Evolutionary conservation across 1,140 invertebrate species (phyloP), one percentile per base, ranked within the genome.

Genomic region (Neuroterus valhalla): DNA sequence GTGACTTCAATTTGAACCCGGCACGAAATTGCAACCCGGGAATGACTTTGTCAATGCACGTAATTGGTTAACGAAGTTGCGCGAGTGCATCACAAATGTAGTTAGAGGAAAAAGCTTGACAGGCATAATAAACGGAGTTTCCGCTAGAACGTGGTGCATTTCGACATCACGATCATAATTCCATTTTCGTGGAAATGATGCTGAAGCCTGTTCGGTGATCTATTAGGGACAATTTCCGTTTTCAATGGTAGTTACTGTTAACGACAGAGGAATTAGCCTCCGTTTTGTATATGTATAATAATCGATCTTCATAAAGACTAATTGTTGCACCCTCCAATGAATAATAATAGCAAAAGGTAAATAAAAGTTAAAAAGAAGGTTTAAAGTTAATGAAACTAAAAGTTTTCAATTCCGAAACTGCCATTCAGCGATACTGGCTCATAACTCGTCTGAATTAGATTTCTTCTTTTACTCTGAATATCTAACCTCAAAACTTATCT

Each of bases 141-240:
- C 31, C 55, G 26, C 26, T 62, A 3, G 52, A 31, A 62, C 5
- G 55, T 8, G 55, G 55, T 62, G 23, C 55, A 62, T 62, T 62
- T 23, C 31, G 26, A 62, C 55, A 62, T 62, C 55, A 62, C 23
- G 12, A 31, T 23, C 55, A 26, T 62, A 62, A 62, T 62, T 62
- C n/a, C 21, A 62, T 62, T 62, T 23, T 62, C 55, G 55, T 26
- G 14, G 55, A 62, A 23, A 31, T 23, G 55, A 62, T 62, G 55
- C 55, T 62, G 14, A 62, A 23, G 21, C 12, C 52, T 55, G 23
- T 55, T 55, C 19, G 26, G 52, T 55, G 52, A 55, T 23, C 31
- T 31, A 62, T 62, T 62, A 31, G 23, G 12, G 55, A 62, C 55
- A 62, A 62, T 62, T 62, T 31, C 31, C 26, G 55, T 62, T 31